Conservation (phyloP, 2,797 vertebrate species). For the Xiphophorus birchmanni region DNA sequence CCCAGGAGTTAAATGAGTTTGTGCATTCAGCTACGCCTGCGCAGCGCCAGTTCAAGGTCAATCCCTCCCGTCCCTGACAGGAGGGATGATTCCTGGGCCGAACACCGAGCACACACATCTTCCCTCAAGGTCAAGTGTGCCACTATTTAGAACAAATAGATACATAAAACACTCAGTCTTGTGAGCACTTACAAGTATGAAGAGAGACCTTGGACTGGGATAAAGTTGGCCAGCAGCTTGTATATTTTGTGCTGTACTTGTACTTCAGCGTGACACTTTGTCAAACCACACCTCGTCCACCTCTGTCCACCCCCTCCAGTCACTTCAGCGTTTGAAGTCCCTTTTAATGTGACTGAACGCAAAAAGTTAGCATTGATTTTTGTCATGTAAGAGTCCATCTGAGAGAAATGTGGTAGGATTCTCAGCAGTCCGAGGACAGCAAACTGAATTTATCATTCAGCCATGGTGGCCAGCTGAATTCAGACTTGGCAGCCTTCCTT, state of each 20-base stretch:
- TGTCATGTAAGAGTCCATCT: conserved; percentile 49
- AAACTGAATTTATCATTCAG: conserved; percentile 62
- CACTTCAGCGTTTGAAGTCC: conserved; percentile 46
- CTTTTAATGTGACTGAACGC: conserved; percentile 55
- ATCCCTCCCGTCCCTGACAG: conserved; percentile 71
- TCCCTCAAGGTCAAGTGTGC: conserved; percentile 82
- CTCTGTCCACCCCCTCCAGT: neutral
- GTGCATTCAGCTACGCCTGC: conserved; percentile 80
- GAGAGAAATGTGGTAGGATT: conserved; percentile 48
- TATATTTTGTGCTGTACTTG: conserved; percentile 75
- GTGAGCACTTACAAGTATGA: conserved; percentile 67
- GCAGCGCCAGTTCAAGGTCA: conserved; percentile 81
- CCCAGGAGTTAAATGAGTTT: conserved; percentile 84
- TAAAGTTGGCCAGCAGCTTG: conserved; percentile 68
- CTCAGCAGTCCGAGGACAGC: conserved; percentile 39
- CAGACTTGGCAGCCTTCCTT: conserved; percentile 45
- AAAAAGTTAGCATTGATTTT: conserved; percentile 73
- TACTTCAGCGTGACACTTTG: conserved; percentile 72
- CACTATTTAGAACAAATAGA: conserved; percentile 83
- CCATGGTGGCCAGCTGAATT: conserved; percentile 64
- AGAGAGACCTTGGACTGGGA: conserved; percentile 69
- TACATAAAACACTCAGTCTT: conserved; percentile 81
- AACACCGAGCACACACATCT: conserved; percentile 71
- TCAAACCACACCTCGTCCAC: conserved; percentile 37
- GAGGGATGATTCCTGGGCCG: conserved; percentile 78